Evolutionary conservation across 1,140 invertebrate species (phyloP).

Genomic region (Temnothorax longispinosus): DNA sequence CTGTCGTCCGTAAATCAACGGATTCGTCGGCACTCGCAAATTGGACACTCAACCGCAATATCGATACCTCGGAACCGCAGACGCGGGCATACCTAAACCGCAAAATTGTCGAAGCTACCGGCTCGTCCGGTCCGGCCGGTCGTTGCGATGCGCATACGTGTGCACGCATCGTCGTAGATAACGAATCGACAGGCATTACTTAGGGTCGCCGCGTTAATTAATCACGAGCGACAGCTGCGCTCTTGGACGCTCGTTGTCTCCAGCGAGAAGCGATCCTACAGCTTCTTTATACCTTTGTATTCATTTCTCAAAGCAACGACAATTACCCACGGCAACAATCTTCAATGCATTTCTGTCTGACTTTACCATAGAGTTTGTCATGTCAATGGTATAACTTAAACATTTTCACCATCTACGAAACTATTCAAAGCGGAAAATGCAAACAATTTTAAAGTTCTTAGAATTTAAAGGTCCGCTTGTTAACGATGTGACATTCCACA

Average conservation of each 20-base stretch:
- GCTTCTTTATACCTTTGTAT: not conserved
- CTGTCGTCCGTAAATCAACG: conserved; percentile 65
- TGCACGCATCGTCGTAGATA: conserved; percentile 12
- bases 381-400: not conserved
- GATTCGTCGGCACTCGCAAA: conserved; percentile 67
- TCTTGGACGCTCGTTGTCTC: not conserved
- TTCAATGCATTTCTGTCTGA: not conserved
- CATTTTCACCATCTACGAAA: not conserved
- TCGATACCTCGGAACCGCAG: conserved; percentile 54
- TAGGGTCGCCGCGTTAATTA: conserved; percentile 52
- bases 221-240: conserved; percentile 32
- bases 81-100: not conserved
- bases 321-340: not conserved
- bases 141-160: not conserved
- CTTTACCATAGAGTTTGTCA: not conserved
- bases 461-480: not conserved
- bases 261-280: not conserved
- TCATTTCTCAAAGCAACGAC: not conserved
- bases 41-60: conserved; percentile 70
- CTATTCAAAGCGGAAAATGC: not conserved
- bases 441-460: not conserved
- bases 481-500: not conserved
- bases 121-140: not conserved
- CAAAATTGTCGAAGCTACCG: conserved; percentile 65
- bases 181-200: conserved; percentile 53